Evolutionary conservation across 2,888 invertebrate genomes (phyloP).

Genomic region (Ametastegia equiseti): DNA sequence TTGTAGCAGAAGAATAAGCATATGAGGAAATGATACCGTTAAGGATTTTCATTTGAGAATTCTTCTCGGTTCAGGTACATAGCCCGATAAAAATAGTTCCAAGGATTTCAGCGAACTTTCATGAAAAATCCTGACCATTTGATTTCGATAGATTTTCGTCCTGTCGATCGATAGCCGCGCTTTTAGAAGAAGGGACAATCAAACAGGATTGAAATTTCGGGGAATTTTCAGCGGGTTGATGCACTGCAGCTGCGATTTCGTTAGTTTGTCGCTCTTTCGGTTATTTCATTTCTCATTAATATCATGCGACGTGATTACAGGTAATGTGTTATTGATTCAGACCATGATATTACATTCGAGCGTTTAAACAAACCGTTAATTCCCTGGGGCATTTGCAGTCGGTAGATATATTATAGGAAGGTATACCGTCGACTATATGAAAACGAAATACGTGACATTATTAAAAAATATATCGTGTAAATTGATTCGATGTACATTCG

Average conservation of each 20-base stretch:
- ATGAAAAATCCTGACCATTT: no score
- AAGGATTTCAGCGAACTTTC: no score
- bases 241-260: not conserved
- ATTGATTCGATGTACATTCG: not conserved
- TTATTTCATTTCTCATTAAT: constrained; percentile 1
- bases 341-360: constrained; percentile 3
- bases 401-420: no score
- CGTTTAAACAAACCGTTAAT: constrained; percentile 27
- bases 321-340: constrained; percentile 23
- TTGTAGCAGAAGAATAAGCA: not conserved
- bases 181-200: no score
- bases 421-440: no score
- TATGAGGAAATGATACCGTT: not conserved
- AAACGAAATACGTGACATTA: constrained; percentile 19
- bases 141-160: no score
- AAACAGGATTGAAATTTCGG: not conserved
- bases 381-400: not conserved
- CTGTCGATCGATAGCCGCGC: no score
- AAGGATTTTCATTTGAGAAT: no score
- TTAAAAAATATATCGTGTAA: not conserved
- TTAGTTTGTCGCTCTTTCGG: not conserved
- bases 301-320: constrained; percentile 15
- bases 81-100: no score
- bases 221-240: not conserved
- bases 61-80: no score